phyloP scores from a whole-genome alignment of 2,888 invertebrate genomes.

The Pseudococcus jackbeardsleyi region DNA sequence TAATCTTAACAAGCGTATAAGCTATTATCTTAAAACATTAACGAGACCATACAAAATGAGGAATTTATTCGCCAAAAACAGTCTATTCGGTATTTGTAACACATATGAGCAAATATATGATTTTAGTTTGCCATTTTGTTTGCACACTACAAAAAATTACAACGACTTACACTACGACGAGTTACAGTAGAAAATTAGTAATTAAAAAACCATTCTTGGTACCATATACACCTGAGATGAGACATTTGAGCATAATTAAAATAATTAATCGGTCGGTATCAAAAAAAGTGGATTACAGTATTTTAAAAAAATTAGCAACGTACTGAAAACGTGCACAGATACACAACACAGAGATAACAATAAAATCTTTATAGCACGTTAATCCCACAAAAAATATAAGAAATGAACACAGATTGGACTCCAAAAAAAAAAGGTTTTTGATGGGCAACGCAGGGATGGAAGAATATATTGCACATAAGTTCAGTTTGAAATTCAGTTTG shows the following conservation, averaged over 20 bases:
- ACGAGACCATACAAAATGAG: slow-evolving; percentile 43
- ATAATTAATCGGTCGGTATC: neutral
- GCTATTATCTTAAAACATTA: slow-evolving; percentile 23
- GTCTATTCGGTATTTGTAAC: slow-evolving; percentile 38
- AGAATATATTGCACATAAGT: too few relatives aligned
- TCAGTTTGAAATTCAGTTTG: too few relatives aligned
- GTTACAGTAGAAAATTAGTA: neutral
- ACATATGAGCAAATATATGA: slow-evolving; percentile 23
- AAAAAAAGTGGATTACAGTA: neutral
- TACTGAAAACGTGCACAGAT: neutral
- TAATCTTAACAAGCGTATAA: slow-evolving; percentile 48
- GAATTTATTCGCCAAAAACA: slow-evolving; percentile 35
- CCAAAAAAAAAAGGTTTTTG: neutral
- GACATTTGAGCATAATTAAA: neutral
- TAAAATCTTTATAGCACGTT: neutral
- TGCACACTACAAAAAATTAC: neutral
- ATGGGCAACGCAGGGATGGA: neutral
- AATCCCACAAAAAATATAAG: neutral
- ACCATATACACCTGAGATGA: slow-evolving; percentile 43
- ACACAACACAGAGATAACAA: neutral
- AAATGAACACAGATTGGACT: slow-evolving; percentile 13
- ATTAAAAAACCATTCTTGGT: slow-evolving; percentile 26
- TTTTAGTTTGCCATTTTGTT: slow-evolving; percentile 9
- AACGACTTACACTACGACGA: neutral
- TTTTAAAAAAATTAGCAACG: neutral